Percentiles rank a stretch among this genome's conserved stretches.
Evolutionary conservation across 92 coral and sea anemone genomes (phyloP).

Genomic region (Umimayanthus chanpuru): DNA sequence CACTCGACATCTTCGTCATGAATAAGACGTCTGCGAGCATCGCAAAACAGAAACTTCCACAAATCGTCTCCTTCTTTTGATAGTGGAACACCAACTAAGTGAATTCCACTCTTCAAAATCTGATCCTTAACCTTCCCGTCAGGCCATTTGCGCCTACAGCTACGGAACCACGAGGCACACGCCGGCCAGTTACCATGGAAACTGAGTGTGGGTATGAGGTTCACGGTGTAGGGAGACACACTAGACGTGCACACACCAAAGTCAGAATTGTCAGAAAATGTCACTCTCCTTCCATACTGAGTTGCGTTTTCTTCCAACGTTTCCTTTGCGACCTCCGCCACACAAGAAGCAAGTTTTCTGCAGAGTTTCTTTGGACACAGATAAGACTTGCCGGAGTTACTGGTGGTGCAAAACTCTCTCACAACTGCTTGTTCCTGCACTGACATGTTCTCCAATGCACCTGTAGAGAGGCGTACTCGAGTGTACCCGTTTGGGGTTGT

Average conservation of each 20-base stretch:
- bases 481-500: conserved; percentile 70
- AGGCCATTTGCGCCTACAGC: conserved; percentile 66
- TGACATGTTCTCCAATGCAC: conserved; percentile 12
- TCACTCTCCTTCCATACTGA: conserved; percentile 50
- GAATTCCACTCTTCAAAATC: conserved; percentile 65
- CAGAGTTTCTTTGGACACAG: conserved; percentile 71
- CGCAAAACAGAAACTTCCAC: conserved; percentile 70
- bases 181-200: conserved; percentile 73
- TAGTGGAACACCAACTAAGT: conserved; percentile 71
- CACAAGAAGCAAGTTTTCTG: conserved; percentile 68
- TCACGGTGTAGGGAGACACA: conserved; percentile 50
- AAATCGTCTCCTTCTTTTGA: conserved; percentile 54
- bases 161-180: conserved; percentile 74
- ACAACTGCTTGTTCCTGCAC: conserved; percentile 17
- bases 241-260: conserved; percentile 5
- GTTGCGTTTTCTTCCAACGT: conserved; percentile 36
- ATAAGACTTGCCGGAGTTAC: conserved; percentile 44
- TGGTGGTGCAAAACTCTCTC: conserved; percentile 46
- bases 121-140: conserved; percentile 41
- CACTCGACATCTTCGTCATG: conserved; percentile 49
- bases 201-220: conserved; percentile 72
- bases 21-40: conserved; percentile 67
- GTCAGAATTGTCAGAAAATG: conserved; percentile 46
- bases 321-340: conserved; percentile 52
- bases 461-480: conserved; percentile 45